A percentile compares a stretch with the other conserved stretches of the same genome.
These are phyloP conservation scores for Bibio marci DNA, from an alignment of 2,888 invertebrate species.

Conservation along the genomic window DNA sequence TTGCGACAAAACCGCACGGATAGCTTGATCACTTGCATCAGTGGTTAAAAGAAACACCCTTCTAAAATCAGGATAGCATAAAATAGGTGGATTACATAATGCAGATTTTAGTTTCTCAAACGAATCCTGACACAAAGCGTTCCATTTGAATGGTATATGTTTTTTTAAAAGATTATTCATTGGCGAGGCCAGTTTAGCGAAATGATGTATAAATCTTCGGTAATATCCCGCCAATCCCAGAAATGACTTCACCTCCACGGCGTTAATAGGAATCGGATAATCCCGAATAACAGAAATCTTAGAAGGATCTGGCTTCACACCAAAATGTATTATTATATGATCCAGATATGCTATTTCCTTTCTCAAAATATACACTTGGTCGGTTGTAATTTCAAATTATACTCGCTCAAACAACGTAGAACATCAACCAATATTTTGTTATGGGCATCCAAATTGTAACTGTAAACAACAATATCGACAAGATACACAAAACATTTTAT, in stretches of 20 bases:
- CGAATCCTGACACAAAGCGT: constrained; percentile 1
- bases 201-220: constrained; percentile 15
- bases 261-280: constrained; percentile 9
- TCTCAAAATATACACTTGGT: constrained; percentile 14
- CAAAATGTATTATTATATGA: constrained; percentile 9
- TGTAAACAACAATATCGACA: constrained; percentile 19
- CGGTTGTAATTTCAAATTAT: constrained; percentile 12
- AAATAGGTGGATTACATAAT: constrained; percentile 3
- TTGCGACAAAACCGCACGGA: no score
- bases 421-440: constrained; percentile 10
- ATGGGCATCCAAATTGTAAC: constrained; percentile 14
- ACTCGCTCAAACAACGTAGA: constrained; percentile 9
- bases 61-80: constrained; percentile 7
- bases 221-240: constrained; percentile 17
- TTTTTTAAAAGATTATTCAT: constrained; percentile 12
- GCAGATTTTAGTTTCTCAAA: not conserved
- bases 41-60: not conserved
- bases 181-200: constrained; percentile 12
- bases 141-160: constrained; percentile 10
- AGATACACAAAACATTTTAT: constrained; percentile 18
- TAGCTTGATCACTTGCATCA: not conserved
- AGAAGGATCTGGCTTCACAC: constrained; percentile 11
- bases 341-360: constrained; percentile 13
- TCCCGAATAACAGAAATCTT: constrained; percentile 11
- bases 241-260: constrained; percentile 14